Evolutionary conservation across 2,113 vertebrate genomes (phyloP).

Genomic region (Cavia aperea): DNA sequence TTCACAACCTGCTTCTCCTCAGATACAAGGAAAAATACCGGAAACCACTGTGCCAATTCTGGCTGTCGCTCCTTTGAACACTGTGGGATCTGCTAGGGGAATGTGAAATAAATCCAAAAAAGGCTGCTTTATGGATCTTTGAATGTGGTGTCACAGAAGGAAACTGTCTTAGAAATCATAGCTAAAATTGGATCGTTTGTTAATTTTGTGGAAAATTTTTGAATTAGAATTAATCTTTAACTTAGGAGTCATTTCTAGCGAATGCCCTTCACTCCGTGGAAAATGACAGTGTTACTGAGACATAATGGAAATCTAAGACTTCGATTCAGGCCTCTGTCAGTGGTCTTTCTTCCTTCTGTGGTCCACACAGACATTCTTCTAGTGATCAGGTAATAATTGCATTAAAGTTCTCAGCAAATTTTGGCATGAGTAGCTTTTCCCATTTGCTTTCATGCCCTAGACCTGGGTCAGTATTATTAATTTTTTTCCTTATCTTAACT

Average conservation of each 20-base stretch:
- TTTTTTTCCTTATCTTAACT: neutral
- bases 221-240: constrained; percentile 52
- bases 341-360: neutral
- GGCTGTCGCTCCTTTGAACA: constrained; percentile 69
- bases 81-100: constrained; percentile 63
- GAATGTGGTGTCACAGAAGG: constrained; percentile 63
- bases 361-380: neutral
- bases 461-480: constrained; percentile 1
- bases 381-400: neutral
- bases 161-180: constrained; percentile 67
- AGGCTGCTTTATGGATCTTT: constrained; percentile 59
- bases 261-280: neutral
- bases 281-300: neutral
- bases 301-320: constrained; percentile 19
- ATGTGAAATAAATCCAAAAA: constrained; percentile 67
- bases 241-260: constrained; percentile 26
- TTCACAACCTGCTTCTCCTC: constrained; percentile 69
- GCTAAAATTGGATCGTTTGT: constrained; percentile 59
- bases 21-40: constrained; percentile 65
- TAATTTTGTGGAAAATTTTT: constrained; percentile 58
- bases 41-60: constrained; percentile 68
- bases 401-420: neutral
- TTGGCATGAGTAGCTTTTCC: neutral
- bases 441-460: neutral
- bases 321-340: neutral